Evolutionary conservation across 2,888 invertebrate genomes (phyloP).

Genomic region (Perdita meconis): DNA sequence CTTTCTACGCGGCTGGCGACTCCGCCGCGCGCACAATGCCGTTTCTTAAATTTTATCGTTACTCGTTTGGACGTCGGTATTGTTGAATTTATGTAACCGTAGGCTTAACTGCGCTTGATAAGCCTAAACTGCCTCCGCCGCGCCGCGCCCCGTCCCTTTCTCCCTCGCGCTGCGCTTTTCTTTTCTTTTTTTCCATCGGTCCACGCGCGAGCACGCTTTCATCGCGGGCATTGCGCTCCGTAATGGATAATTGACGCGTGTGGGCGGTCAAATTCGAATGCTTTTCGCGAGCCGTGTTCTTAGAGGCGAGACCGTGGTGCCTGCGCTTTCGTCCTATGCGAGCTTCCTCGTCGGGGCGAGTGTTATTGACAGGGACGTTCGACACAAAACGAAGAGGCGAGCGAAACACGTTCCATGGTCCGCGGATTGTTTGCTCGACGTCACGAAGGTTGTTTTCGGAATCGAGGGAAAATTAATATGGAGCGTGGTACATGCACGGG

Average conservation of each 20-base stretch:
- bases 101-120: constrained; percentile 63
- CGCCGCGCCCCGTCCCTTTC: constrained; percentile 18
- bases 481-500: not conserved
- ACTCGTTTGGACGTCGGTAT: constrained; percentile 66
- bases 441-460: not conserved
- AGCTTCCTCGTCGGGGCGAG: too few species aligned
- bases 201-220: not conserved
- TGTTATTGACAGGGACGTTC: too few species aligned
- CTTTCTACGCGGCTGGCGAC: constrained; percentile 66
- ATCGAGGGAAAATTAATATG: not conserved
- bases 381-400: too few species aligned
- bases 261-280: too few species aligned
- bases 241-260: too few species aligned
- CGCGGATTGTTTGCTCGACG: constrained; percentile 1
- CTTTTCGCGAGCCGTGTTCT: too few species aligned
- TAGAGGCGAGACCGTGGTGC: too few species aligned
- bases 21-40: constrained; percentile 66
- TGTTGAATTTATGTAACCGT: constrained; percentile 70
- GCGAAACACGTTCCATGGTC: too few species aligned
- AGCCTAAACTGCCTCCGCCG: constrained; percentile 58
- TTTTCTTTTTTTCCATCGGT: not conserved
- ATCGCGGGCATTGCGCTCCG: too few species aligned
- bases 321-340: too few species aligned
- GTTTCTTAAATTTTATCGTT: constrained; percentile 73
- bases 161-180: constrained; percentile 4